Conservation (phyloP, 2,113 vertebrate genomes). For the Crypturellus undulatus region DNA sequence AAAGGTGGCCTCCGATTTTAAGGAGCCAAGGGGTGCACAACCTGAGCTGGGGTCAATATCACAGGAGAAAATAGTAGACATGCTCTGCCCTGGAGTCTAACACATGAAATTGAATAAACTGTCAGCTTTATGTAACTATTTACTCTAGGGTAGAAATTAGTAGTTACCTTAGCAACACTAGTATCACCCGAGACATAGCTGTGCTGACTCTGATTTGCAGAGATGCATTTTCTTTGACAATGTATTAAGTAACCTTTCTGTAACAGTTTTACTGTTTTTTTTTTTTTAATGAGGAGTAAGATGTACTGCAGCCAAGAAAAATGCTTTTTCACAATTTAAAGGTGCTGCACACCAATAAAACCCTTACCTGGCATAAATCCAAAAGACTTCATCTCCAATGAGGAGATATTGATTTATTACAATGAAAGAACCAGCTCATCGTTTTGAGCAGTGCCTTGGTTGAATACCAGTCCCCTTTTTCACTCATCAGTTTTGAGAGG, state of each 20-base stretch:
- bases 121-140: slow-evolving; percentile 73
- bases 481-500: background rate
- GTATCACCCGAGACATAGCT: slow-evolving; percentile 37
- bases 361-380: slow-evolving; percentile 31
- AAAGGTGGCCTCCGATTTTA: slow-evolving; percentile 54
- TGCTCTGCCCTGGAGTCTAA: slow-evolving; percentile 59
- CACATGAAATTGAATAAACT: slow-evolving; percentile 72
- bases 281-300: background rate
- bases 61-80: slow-evolving; percentile 62
- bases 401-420: slow-evolving; percentile 39
- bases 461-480: slow-evolving; percentile 32
- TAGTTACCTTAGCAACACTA: slow-evolving; percentile 77
- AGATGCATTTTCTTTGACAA: slow-evolving; percentile 47
- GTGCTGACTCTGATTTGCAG: slow-evolving; percentile 68
- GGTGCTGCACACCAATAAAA: background rate
- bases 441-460: background rate
- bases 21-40: slow-evolving; percentile 7
- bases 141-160: slow-evolving; percentile 77
- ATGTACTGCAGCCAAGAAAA: slow-evolving; percentile 21
- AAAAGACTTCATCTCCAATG: background rate
- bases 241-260: slow-evolving; percentile 47
- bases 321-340: background rate
- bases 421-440: slow-evolving; percentile 6
- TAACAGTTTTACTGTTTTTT: slow-evolving; percentile 32
- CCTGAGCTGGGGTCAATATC: slow-evolving; percentile 43